A percentile compares a stretch with the other conserved stretches of the same genome.
These are phyloP conservation scores for Eubucco bourcierii DNA, from an alignment of 2,113 vertebrate species.

Conservation along the genomic window DNA sequence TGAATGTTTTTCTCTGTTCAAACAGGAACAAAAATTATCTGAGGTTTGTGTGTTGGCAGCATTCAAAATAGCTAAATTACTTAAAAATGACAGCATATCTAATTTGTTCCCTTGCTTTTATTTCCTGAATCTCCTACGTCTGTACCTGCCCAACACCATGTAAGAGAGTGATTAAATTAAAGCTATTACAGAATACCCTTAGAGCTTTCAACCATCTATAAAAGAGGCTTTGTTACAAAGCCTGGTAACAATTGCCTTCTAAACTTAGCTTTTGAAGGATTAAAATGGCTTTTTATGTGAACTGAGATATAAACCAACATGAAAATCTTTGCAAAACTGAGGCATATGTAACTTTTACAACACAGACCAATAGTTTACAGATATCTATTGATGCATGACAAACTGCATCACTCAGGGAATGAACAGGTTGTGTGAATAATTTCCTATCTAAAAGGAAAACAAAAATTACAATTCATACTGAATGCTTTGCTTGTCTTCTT, in stretches of 20 bases:
- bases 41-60: background rate
- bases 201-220: background rate
- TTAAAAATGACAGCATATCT: background rate
- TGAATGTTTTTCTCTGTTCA: background rate
- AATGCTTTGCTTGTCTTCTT: background rate
- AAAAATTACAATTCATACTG: background rate
- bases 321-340: conserved; percentile 3
- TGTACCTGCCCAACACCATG: background rate
- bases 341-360: background rate
- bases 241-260: background rate
- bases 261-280: background rate
- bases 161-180: background rate
- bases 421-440: background rate
- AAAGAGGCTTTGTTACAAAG: background rate
- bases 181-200: background rate
- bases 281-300: background rate
- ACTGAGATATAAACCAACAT: background rate
- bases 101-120: background rate
- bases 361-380: background rate
- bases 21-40: background rate
- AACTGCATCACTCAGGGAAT: background rate
- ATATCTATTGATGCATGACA: background rate
- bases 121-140: accelerated
- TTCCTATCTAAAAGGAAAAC: background rate
- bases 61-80: background rate